These are phyloP conservation scores for Acomys russatus DNA, from an alignment of 2,797 vertebrate species.

Conservation along the genomic window DNA sequence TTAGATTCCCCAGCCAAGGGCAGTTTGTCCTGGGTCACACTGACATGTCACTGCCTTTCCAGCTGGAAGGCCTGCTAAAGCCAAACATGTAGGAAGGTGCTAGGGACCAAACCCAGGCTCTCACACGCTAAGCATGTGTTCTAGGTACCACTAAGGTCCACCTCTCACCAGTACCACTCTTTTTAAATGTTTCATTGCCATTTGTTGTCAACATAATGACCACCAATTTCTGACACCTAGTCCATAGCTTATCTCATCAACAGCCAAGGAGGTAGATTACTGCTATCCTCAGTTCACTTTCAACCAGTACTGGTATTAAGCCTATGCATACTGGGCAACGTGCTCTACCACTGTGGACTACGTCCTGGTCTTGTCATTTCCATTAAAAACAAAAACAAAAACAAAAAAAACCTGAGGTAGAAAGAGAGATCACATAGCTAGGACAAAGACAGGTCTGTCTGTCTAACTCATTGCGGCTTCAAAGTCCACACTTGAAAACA, in stretches of 20 bases:
- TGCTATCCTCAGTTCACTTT: not conserved
- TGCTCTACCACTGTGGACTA: not conserved
- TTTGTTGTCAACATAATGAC: constrained; percentile 10
- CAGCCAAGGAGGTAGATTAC: not conserved
- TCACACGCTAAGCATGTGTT: not conserved
- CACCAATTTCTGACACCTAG: constrained; percentile 29
- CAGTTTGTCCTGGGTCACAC: not conserved
- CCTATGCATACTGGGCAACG: not conserved
- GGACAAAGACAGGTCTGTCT: not conserved
- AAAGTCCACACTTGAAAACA: not conserved
- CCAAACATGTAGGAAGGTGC: not conserved
- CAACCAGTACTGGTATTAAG: not conserved
- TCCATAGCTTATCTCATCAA: not conserved
- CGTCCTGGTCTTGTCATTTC: not conserved
- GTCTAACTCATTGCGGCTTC: not conserved
- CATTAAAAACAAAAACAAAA: not conserved
- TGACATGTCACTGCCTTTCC: not conserved
- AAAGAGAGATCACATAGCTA: not conserved
- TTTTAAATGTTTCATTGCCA: not conserved
- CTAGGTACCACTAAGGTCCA: not conserved
- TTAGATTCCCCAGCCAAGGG: not conserved
- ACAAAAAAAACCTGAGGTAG: not conserved
- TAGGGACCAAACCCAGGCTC: not conserved
- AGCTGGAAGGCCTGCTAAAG: constrained; percentile 10
- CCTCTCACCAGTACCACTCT: not conserved